phyloP scores from a whole-genome alignment of 2,888 invertebrate genomes.

The Oxycera nigricornis region DNA sequence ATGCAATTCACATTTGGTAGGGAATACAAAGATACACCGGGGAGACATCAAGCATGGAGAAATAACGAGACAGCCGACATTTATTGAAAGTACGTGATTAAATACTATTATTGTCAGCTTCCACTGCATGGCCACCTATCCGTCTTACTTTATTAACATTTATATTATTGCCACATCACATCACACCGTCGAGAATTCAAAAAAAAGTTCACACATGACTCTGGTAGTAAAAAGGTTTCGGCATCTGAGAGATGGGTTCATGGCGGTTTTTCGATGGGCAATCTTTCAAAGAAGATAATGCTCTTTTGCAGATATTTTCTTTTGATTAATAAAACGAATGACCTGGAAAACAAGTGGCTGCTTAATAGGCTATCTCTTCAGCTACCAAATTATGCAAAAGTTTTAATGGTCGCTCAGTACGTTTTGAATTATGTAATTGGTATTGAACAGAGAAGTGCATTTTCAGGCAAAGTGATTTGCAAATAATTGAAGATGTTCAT shows the following conservation, averaged over 20 bases:
- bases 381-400: no score
- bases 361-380: not conserved
- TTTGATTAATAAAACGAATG: not conserved
- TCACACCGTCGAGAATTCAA: no score
- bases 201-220: no score
- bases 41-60: not conserved
- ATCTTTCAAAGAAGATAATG: no score
- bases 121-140: not conserved
- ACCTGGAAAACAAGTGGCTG: not conserved
- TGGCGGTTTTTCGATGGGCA: not conserved
- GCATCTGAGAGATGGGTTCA: not conserved
- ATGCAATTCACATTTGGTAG: no score
- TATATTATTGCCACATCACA: not conserved
- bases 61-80: not conserved
- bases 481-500: no score
- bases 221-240: not conserved
- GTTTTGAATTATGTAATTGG: no score
- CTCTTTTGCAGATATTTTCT: not conserved
- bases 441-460: no score
- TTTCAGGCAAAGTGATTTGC: no score
- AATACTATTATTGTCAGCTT: not conserved
- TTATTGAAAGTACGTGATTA: not conserved
- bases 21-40: not conserved
- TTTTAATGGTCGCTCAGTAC: no score
- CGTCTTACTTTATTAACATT: not conserved